Base-by-base conservation (phyloP, 2,888 invertebrate species). In the Ormyrus rosae region DNA sequence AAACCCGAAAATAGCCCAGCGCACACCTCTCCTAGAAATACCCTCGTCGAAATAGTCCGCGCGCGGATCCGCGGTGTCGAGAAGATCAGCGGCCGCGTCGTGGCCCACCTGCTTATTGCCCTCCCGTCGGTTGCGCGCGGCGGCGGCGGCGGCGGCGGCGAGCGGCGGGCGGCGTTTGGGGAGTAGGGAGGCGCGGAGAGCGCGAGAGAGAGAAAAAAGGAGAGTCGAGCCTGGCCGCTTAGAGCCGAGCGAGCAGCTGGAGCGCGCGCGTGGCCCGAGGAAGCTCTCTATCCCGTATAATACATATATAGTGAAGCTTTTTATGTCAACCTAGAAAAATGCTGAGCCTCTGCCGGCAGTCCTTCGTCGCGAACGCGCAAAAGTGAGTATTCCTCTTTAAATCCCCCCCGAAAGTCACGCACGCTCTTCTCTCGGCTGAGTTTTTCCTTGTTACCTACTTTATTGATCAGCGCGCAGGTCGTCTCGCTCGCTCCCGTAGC, bases 301-400 rank as follows among this genome's bases (percentile, higher is more conserved):
- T 13, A 70, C 19, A 71, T 34, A 34, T 34, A 50, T 2, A 11
- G 34, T 53, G 13, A 48, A 19, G 72, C 13, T 63, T 76, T 61
- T 68, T 53, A 75, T 58, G 74, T 34, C 64, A 67, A 60, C 61
- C 51, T 48, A 48, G 48, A 3, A 84, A 80, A 72, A 91, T 91
- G 90, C 85, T 91, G 86, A 87, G 83, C 80, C 83, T 90, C 78
- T 89, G 89, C 85, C 88, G 89, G 82, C 88, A 86, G 83, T 85
- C 87, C 73, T 82, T 90, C 79, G 83, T 90, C 83, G 85, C 84
- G 80, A 89, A 87, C 84, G 86, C 87, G 81, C 89, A 89, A 87
- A 90, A 90, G 90, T 91, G 85, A 89, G 90, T 90, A 87, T 5
- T 58, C 8, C 19, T 34, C n/a, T 48, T 34, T 4, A 34, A 34